A percentile compares a stretch with the other conserved stretches of the same genome.
phyloP scores from a whole-genome alignment of 2,113 vertebrate species.

The Micronisus gabar region DNA sequence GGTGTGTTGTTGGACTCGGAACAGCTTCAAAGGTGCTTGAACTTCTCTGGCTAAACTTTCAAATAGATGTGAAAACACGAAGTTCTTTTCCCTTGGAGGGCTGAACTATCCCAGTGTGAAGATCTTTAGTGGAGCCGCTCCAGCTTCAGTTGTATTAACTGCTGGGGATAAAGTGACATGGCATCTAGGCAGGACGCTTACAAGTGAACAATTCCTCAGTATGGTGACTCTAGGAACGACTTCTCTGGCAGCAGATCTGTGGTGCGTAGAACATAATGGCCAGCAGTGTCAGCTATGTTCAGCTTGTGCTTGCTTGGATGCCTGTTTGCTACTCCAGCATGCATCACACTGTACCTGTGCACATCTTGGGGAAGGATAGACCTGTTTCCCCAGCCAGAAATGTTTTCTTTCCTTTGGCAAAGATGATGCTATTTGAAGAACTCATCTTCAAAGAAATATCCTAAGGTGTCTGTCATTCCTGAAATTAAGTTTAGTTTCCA shows the following conservation, averaged over 20 bases:
- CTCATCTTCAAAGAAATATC: neutral
- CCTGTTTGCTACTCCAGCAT: neutral
- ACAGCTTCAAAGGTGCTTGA: neutral
- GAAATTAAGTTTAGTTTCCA: rapidly evolving
- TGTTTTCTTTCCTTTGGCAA: neutral
- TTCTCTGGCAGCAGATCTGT: neutral
- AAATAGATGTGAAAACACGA: neutral
- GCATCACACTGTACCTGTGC: rapidly evolving
- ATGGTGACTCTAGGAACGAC: rapidly evolving
- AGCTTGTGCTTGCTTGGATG: neutral
- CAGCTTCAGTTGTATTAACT: neutral
- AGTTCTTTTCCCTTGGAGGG: neutral
- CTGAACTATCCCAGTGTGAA: neutral
- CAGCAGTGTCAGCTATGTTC: neutral
- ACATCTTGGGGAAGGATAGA: rapidly evolving
- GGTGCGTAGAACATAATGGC: rapidly evolving
- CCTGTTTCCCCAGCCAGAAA: neutral
- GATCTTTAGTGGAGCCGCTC: neutral
- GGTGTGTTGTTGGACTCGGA: neutral
- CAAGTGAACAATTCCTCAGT: too few species aligned
- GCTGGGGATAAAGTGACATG: neutral
- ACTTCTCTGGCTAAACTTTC: neutral
- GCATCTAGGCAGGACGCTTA: neutral
- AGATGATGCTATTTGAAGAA: neutral
- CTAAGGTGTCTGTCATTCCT: neutral